Conservation (phyloP, 1,140 invertebrate species). For the Nephotettix cincticeps region DNA sequence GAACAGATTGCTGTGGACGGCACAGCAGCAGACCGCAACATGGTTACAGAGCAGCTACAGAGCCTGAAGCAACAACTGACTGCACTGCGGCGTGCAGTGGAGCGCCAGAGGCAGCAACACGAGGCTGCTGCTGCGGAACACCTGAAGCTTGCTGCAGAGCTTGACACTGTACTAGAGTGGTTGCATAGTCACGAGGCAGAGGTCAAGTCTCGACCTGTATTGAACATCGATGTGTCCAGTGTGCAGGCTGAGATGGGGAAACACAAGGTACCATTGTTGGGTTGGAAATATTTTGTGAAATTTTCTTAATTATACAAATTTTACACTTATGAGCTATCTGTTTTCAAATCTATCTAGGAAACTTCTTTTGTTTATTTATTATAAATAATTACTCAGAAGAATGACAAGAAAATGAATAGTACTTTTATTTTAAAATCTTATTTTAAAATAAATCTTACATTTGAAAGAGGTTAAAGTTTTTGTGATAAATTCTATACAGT, state of each 20-base stretch:
- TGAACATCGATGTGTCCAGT: conserved; percentile 74
- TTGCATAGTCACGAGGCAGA: conserved; percentile 80
- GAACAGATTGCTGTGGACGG: conserved; percentile 88
- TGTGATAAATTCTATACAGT: too few species aligned
- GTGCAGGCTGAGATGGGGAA: conserved; percentile 80
- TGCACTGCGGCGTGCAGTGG: conserved; percentile 70
- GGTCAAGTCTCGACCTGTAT: conserved; percentile 76
- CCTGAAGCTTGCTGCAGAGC: conserved; percentile 73
- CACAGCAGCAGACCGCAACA: conserved; percentile 79
- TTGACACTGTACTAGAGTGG: conserved; percentile 81
- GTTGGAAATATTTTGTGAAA: too few species aligned
- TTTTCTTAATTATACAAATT: too few species aligned
- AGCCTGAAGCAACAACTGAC: conserved; percentile 73
- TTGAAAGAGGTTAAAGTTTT: too few species aligned
- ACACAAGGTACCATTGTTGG: too few species aligned
- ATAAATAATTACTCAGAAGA: too few species aligned
- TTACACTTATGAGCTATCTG: too few species aligned
- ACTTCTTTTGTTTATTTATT: too few species aligned
- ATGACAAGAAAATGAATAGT: too few species aligned
- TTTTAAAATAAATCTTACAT: too few species aligned
- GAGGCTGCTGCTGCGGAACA: conserved; percentile 85
- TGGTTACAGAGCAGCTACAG: conserved; percentile 83
- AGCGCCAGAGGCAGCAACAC: conserved; percentile 82
- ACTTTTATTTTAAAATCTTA: too few species aligned
- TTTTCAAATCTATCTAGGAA: too few species aligned